Percentiles rank a stretch among this genome's conserved stretches.
These are phyloP conservation scores for Xiphydria camelus DNA, from an alignment of 2,888 invertebrate species.

Conservation along the genomic window DNA sequence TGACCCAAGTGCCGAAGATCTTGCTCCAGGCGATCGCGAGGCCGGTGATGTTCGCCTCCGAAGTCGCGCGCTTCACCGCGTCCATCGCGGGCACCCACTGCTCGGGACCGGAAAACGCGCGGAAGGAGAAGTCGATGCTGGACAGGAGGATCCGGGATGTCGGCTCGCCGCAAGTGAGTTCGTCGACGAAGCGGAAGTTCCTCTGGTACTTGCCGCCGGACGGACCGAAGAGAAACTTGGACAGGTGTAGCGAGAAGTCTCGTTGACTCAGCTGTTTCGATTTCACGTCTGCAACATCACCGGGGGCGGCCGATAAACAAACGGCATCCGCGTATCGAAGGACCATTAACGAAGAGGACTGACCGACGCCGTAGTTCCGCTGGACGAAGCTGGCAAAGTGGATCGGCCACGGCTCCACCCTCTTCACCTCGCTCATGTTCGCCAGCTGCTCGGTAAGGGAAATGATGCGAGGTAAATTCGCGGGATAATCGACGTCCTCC, in stretches of 20 bases:
- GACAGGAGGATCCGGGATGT: conserved; percentile 65
- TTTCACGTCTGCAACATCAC: conserved; percentile 60
- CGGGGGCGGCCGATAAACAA: no score
- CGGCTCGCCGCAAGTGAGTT: conserved; percentile 66
- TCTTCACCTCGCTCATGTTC: conserved; percentile 60
- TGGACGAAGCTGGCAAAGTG: conserved; percentile 68
- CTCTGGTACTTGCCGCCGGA: conserved; percentile 70
- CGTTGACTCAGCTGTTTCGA: conserved; percentile 57
- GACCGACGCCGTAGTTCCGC: conserved; percentile 63
- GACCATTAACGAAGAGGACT: no score
- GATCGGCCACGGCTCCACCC: conserved; percentile 68
- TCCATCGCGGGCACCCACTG: conserved; percentile 78
- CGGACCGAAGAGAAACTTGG: conserved; percentile 72
- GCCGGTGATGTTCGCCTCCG: conserved; percentile 64
- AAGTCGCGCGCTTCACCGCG: conserved; percentile 62
- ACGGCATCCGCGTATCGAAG: no score
- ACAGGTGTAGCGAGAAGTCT: conserved; percentile 67
- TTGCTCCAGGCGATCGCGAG: conserved; percentile 74
- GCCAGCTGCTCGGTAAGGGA: conserved; percentile 61
- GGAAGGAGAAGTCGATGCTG: conserved; percentile 68
- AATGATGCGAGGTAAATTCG: conserved; percentile 65
- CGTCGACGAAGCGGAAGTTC: conserved; percentile 67
- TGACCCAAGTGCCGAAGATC: conserved; percentile 75
- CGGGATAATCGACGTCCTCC: conserved; percentile 64
- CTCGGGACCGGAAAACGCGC: conserved; percentile 64